These are phyloP conservation scores for Ophion costatus DNA, from an alignment of 2,888 invertebrate species.

Conservation along the genomic window DNA sequence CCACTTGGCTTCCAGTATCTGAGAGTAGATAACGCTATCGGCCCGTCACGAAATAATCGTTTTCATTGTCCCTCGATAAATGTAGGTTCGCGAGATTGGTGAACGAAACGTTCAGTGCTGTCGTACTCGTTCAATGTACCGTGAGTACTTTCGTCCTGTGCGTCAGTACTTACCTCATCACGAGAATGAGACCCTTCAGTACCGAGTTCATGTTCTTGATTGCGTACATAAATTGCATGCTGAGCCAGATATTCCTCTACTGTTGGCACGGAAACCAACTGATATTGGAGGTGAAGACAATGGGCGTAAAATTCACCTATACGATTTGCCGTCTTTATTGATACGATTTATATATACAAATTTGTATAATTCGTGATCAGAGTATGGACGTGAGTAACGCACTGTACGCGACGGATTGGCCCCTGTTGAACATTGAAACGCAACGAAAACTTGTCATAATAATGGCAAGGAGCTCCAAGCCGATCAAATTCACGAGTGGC, in stretches of 20 bases:
- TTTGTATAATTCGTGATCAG: neutral
- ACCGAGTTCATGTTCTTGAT: constrained; percentile 45
- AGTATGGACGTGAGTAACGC: constrained; percentile 34
- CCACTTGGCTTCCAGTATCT: too few relatives aligned
- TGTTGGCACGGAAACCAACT: constrained; percentile 75
- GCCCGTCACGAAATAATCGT: too few relatives aligned
- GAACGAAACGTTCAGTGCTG: constrained; percentile 52
- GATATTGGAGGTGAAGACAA: constrained; percentile 57
- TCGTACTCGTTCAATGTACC: constrained; percentile 63
- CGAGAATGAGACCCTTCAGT: constrained; percentile 32
- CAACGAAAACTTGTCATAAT: constrained; percentile 41
- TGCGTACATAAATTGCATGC: constrained; percentile 37
- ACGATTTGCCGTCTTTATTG: neutral
- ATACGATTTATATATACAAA: neutral
- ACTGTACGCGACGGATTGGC: constrained; percentile 53
- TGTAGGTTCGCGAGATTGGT: constrained; percentile 24
- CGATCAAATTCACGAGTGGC: constrained; percentile 49
- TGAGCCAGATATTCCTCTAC: constrained; percentile 70
- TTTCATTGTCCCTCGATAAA: neutral
- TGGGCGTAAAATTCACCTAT: too few relatives aligned
- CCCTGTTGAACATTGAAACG: constrained; percentile 10
- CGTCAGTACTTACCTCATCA: constrained; percentile 64
- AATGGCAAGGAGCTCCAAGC: constrained; percentile 19
- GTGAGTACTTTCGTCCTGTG: constrained; percentile 61
- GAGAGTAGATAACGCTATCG: too few relatives aligned